A percentile compares a stretch with the other conserved stretches of the same genome.
Conservation (phyloP, 2,888 invertebrate species). For the Phorcus lineatus region DNA sequence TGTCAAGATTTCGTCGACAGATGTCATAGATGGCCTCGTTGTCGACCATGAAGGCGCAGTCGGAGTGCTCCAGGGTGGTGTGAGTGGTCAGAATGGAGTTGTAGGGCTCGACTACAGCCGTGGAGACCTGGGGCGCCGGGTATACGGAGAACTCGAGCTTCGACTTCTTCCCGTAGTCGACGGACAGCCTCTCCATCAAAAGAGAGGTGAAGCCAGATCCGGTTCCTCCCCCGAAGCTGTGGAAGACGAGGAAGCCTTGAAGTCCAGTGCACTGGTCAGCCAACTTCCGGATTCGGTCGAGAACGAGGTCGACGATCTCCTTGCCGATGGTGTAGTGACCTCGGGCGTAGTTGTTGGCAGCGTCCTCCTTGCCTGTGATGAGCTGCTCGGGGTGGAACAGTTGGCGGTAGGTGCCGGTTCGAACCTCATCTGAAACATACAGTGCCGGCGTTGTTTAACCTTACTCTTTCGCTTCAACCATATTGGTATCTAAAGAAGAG, state of each 20-base stretch:
- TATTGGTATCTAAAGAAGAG: too few species aligned
- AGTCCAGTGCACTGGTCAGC: slow-evolving; percentile 5
- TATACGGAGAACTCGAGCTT: background rate
- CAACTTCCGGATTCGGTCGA: background rate
- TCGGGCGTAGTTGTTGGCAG: background rate
- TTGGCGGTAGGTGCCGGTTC: background rate
- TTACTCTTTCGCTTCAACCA: too few species aligned
- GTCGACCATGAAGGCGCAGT: slow-evolving; percentile 97
- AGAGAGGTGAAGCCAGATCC: background rate
- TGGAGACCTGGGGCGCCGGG: slow-evolving; percentile 70
- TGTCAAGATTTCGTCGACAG: slow-evolving; percentile 86
- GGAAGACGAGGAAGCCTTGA: background rate
- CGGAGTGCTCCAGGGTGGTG: slow-evolving; percentile 93
- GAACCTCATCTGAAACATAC: background rate
- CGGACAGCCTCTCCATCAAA: background rate
- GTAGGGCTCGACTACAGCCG: slow-evolving; percentile 96
- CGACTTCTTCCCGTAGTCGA: background rate
- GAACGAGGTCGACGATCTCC: background rate
- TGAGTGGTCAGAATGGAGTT: slow-evolving; percentile 97
- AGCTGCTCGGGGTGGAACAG: background rate
- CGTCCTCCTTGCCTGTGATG: background rate
- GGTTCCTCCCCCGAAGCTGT: background rate
- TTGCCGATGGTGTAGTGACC: slow-evolving; percentile 6
- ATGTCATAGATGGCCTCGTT: slow-evolving; percentile 94
- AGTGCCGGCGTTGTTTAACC: background rate